A percentile compares a stretch with the other conserved stretches of the same genome.
Evolutionary conservation across 2,888 invertebrate species (phyloP).

Genomic region (Tridacna gigas): DNA sequence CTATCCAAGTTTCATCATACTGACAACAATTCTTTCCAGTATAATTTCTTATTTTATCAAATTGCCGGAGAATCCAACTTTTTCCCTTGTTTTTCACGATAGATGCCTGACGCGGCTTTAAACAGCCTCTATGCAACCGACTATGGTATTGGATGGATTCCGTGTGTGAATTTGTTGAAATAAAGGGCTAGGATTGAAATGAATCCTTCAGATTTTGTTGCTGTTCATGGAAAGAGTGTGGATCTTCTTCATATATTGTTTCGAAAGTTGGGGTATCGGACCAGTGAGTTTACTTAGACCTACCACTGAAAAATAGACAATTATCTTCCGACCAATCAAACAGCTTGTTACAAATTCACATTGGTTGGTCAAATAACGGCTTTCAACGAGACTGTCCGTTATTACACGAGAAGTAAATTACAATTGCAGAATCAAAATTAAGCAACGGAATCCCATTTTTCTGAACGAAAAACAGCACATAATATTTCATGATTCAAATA

Average conservation of each 20-base stretch:
- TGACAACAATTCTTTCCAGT: not conserved
- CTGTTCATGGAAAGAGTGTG: constrained; percentile 17
- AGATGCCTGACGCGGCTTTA: constrained; percentile 57
- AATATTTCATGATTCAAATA: no score
- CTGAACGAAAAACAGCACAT: no score
- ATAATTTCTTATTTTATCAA: not conserved
- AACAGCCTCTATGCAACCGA: constrained; percentile 58
- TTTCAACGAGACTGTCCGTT: constrained; percentile 37
- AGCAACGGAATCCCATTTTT: no score
- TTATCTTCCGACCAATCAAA: constrained; percentile 53
- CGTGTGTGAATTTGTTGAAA: constrained; percentile 37
- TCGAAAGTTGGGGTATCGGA: constrained; percentile 26
- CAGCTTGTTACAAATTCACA: constrained; percentile 43
- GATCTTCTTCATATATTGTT: not conserved
- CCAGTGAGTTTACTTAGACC: constrained; percentile 42
- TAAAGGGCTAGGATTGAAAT: constrained; percentile 1
- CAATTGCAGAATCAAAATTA: no score
- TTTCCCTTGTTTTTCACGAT: constrained; percentile 36
- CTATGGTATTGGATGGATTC: constrained; percentile 61
- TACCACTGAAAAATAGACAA: constrained; percentile 54
- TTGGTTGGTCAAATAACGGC: constrained; percentile 19
- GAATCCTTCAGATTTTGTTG: constrained; percentile 9
- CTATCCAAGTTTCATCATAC: constrained; percentile 12
- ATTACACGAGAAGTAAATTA: constrained; percentile 18
- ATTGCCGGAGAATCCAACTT: not conserved